phyloP scores from a whole-genome alignment of 2,797 vertebrate species.

The Sebastes cheni region DNA sequence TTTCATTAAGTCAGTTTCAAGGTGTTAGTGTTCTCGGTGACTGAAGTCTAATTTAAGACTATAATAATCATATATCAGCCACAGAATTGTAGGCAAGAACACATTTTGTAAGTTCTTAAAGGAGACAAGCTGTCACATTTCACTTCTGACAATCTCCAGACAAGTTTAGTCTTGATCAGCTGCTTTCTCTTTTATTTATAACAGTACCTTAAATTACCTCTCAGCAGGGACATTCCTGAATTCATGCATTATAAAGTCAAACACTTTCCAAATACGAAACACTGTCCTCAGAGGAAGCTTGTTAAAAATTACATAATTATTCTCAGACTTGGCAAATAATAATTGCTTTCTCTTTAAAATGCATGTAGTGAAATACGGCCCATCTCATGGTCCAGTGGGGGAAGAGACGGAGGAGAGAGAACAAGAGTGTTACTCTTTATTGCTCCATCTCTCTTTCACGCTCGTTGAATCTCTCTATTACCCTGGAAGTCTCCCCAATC shows the following conservation, averaged over 20 bases:
- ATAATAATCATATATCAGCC: neutral
- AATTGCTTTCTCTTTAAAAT: conserved; percentile 45
- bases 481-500: conserved; percentile 51
- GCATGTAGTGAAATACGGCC: conserved; percentile 30
- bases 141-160: neutral
- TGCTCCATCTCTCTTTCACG: conserved; percentile 71
- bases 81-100: neutral
- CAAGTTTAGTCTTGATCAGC: neutral
- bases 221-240: conserved; percentile 26
- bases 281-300: conserved; percentile 13
- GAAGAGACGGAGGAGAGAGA: conserved; percentile 45
- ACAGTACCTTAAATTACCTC: conserved; percentile 29
- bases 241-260: conserved; percentile 30
- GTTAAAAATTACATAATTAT: conserved; percentile 51
- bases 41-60: neutral
- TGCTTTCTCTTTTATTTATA: neutral
- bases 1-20: neutral
- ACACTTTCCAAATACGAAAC: conserved; percentile 26
- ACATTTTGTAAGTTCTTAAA: neutral
- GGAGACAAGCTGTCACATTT: neutral
- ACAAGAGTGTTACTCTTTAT: conserved; percentile 55
- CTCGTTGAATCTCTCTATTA: conserved; percentile 61
- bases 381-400: conserved; percentile 54
- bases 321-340: conserved; percentile 37
- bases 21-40: neutral